Percentiles rank a stretch among this genome's conserved stretches.
Conservation (phyloP, 2,113 vertebrate genomes). For the Orcinus orca region DNA sequence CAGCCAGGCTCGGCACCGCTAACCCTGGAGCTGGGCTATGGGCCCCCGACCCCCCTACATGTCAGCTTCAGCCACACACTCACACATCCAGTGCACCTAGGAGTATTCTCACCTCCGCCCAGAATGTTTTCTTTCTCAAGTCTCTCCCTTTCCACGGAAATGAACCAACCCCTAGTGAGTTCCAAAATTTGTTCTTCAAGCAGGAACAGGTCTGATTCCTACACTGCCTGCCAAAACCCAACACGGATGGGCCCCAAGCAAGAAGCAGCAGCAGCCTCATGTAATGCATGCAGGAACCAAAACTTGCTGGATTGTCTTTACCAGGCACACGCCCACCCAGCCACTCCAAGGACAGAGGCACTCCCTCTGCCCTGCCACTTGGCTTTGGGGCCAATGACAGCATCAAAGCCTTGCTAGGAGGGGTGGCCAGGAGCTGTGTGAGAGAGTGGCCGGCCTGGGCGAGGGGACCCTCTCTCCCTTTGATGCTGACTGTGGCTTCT, state of each 20-base stretch:
- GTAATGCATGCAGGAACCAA: not conserved
- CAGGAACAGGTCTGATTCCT: not conserved
- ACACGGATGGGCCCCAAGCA: accelerated
- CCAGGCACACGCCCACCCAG: accelerated
- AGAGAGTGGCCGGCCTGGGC: not conserved
- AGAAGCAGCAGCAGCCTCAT: not conserved
- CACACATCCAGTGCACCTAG: not conserved
- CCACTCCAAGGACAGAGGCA: not conserved
- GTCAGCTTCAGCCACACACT: not conserved
- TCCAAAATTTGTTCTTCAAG: not conserved
- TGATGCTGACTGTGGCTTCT: constrained; percentile 55
- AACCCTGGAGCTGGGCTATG: not conserved
- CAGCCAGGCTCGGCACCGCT: not conserved
- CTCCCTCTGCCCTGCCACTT: not conserved
- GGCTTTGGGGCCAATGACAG: not conserved
- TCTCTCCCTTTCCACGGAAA: not conserved
- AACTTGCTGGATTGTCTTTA: accelerated
- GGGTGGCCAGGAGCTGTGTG: not conserved
- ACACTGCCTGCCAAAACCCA: not conserved
- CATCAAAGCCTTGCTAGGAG: not conserved
- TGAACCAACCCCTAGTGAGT: not conserved
- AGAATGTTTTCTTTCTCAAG: not conserved
- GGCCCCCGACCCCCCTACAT: too few relatives aligned
- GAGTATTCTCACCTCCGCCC: not conserved
- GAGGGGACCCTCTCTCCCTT: not conserved